Conservation (phyloP, 2,888 invertebrate genomes). For the Monochamus alternatus region DNA sequence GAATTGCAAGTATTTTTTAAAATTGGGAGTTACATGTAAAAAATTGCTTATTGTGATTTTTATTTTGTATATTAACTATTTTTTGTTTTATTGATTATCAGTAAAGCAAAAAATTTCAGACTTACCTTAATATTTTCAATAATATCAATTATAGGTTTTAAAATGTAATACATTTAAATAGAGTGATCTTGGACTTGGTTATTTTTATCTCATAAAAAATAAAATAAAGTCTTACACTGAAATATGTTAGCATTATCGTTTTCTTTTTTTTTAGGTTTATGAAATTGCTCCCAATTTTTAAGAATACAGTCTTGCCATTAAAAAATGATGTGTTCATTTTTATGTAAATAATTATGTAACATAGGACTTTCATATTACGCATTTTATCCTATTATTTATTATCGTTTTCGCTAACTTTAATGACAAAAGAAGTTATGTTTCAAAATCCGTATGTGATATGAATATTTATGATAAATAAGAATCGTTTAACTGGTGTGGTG, state of each 20-base stretch:
- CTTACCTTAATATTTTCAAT: not conserved
- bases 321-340: conserved; percentile 45
- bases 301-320: conserved; percentile 17
- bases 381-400: conserved; percentile 46
- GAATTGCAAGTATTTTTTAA: conserved; percentile 23
- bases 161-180: not conserved
- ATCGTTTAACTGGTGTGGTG: conserved; percentile 49
- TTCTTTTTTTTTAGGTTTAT: not conserved
- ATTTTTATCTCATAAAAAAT: conserved; percentile 44
- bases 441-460: conserved; percentile 49
- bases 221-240: conserved; percentile 33
- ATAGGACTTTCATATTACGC: conserved; percentile 33
- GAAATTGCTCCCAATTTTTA: conserved; percentile 20
- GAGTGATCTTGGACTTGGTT: conserved; percentile 33
- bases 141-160: too few species aligned
- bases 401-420: conserved; percentile 38
- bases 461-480: conserved; percentile 37
- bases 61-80: not conserved
- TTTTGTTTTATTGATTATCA: conserved; percentile 10
- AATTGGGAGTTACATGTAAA: conserved; percentile 21
- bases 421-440: conserved; percentile 42
- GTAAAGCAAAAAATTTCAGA: conserved; percentile 10
- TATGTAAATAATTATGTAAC: conserved; percentile 39
- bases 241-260: not conserved
- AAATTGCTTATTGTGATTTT: not conserved